Evolutionary conservation across 2,888 invertebrate species (phyloP).

Genomic region (Cephonodes hylas): DNA sequence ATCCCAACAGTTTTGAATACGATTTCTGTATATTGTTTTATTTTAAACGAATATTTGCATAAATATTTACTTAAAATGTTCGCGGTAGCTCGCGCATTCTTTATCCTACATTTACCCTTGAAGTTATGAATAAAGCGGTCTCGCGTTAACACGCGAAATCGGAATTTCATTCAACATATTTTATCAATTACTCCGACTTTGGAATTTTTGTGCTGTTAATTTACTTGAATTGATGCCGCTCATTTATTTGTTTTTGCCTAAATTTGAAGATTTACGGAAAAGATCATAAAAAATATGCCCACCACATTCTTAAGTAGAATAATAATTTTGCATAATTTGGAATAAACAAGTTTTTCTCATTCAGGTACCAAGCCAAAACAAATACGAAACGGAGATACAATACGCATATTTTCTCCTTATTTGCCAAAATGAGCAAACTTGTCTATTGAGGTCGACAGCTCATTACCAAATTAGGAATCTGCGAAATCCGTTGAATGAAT

Average conservation of each 20-base stretch:
- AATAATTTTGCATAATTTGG: too few species aligned
- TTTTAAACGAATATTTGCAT: slow-evolving; percentile 19
- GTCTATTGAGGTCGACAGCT: background rate
- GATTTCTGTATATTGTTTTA: background rate
- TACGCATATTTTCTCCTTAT: background rate
- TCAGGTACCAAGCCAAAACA: background rate
- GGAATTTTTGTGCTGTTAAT: background rate
- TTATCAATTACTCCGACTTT: background rate
- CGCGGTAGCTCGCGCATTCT: slow-evolving; percentile 9
- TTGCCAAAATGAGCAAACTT: background rate
- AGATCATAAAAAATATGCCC: too few species aligned
- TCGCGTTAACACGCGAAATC: slow-evolving; percentile 5
- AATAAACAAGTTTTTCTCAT: background rate
- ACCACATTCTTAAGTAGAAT: too few species aligned
- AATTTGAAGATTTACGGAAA: background rate
- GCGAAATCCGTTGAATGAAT: background rate
- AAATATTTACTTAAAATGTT: slow-evolving; percentile 13
- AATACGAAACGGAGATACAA: background rate
- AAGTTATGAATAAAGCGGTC: slow-evolving; percentile 10
- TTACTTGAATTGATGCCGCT: background rate
- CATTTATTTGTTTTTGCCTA: background rate
- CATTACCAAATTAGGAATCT: background rate
- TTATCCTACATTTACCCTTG: slow-evolving; percentile 14
- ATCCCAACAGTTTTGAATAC: background rate
- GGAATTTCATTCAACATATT: slow-evolving; percentile 9